Evolutionary conservation across 2,113 vertebrate species (phyloP).

Genomic region (Strix uralensis): DNA sequence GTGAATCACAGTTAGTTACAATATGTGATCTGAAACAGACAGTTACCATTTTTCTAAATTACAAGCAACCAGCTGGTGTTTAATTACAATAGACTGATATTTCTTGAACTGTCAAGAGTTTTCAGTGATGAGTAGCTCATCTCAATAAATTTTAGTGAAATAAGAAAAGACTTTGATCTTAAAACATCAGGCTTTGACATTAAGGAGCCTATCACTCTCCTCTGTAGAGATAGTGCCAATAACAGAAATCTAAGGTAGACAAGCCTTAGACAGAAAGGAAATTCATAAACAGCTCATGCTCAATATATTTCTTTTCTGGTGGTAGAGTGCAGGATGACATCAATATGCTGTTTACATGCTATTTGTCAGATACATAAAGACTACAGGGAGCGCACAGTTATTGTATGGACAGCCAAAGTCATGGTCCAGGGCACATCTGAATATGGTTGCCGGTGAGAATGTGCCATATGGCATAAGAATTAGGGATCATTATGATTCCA

Average conservation of each 20-base stretch:
- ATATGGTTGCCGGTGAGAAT: rapidly evolving
- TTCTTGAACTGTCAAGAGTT: background rate
- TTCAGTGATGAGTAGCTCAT: background rate
- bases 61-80: background rate
- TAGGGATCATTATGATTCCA: background rate
- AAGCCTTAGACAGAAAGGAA: background rate
- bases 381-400: background rate
- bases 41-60: conserved; percentile 4
- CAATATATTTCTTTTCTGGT: background rate
- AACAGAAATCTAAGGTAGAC: background rate
- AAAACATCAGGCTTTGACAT: background rate
- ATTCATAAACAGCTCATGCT: background rate
- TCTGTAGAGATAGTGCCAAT: background rate
- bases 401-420: background rate
- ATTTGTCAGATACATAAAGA: background rate
- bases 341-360: background rate
- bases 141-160: background rate
- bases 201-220: background rate
- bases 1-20: background rate
- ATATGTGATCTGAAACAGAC: background rate
- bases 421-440: no score
- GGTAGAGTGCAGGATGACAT: background rate
- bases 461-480: background rate
- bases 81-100: background rate
- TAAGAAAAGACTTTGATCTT: background rate